Conservation (phyloP, 1,140 invertebrate genomes). For the Cyclina sinensis region DNA sequence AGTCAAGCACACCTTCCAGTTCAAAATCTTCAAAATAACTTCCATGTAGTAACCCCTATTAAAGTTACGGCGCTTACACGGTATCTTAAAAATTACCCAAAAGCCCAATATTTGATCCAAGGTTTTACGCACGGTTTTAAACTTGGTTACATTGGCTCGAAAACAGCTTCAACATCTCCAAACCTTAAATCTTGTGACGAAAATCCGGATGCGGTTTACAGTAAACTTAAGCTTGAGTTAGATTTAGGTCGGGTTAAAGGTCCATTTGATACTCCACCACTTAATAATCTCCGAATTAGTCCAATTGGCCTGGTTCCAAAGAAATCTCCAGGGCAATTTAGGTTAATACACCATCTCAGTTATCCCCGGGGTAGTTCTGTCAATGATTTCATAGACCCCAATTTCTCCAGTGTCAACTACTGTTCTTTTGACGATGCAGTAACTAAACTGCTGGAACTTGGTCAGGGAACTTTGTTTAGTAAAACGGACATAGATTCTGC, state of each 20-base stretch:
- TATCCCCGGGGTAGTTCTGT: constrained; percentile 30
- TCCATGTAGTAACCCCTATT: not conserved
- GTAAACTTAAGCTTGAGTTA: constrained; percentile 18
- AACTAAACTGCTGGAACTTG: not conserved
- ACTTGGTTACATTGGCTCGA: not conserved
- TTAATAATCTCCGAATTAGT: not conserved
- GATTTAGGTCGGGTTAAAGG: constrained; percentile 7
- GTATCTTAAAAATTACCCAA: not conserved
- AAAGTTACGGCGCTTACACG: not conserved
- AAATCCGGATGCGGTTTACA: not conserved
- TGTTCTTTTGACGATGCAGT: constrained; percentile 40
- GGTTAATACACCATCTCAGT: constrained; percentile 46
- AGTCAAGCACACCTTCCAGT: too few relatives aligned
- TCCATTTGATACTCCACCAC: constrained; percentile 33
- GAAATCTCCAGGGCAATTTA: constrained; percentile 22
- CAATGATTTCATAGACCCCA: constrained; percentile 42
- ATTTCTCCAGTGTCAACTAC: constrained; percentile 33
- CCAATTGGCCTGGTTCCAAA: constrained; percentile 55
- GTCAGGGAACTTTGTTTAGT: not conserved
- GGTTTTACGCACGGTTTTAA: constrained; percentile 34
- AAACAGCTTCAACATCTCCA: not conserved
- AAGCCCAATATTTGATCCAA: constrained; percentile 19
- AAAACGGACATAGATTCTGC: constrained; percentile 32
- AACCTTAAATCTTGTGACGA: constrained; percentile 27
- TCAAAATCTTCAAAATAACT: too few relatives aligned